These are phyloP conservation scores for Dyspetes luteomarginatus DNA, from an alignment of 2,888 invertebrate genomes.

Conservation along the genomic window DNA sequence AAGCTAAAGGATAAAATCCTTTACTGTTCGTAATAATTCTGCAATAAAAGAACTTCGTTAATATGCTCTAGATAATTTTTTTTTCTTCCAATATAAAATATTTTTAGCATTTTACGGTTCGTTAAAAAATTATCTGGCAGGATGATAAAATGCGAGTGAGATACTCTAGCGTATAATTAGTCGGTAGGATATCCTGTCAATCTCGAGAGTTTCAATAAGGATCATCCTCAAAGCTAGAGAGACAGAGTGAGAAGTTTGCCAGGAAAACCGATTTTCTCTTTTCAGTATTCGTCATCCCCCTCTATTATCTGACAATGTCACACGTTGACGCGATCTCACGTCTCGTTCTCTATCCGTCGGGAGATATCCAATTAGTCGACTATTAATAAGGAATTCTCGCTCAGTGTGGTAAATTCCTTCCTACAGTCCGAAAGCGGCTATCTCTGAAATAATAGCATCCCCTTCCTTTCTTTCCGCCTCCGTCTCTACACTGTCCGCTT, in stretches of 20 bases:
- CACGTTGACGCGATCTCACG: slow-evolving; percentile 69
- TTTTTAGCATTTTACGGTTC: not conserved
- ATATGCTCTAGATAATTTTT: too few species aligned
- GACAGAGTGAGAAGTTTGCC: not conserved
- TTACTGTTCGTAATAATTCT: too few species aligned
- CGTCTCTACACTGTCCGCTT: slow-evolving; percentile 16
- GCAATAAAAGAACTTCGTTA: too few species aligned
- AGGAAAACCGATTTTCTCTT: slow-evolving; percentile 23
- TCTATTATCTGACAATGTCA: slow-evolving; percentile 7
- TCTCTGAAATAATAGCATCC: slow-evolving; percentile 38
- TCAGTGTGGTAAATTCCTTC: slow-evolving; percentile 26
- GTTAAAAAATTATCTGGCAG: slow-evolving; percentile 1
- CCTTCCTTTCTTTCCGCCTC: slow-evolving; percentile 18
- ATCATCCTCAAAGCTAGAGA: not conserved
- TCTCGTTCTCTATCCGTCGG: slow-evolving; percentile 61
- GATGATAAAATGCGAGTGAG: not conserved
- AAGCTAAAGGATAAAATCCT: too few species aligned
- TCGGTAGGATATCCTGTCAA: slow-evolving; percentile 18
- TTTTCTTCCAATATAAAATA: not conserved
- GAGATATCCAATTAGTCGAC: slow-evolving; percentile 78
- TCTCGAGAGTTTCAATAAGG: not conserved
- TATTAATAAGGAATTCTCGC: slow-evolving; percentile 78
- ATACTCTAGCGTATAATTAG: not conserved
- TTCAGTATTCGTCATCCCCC: not conserved
- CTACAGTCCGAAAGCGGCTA: slow-evolving; percentile 13